Evolutionary conservation across 2,797 vertebrate genomes (phyloP).

Genomic region (Synaphobranchus kaupii): DNA sequence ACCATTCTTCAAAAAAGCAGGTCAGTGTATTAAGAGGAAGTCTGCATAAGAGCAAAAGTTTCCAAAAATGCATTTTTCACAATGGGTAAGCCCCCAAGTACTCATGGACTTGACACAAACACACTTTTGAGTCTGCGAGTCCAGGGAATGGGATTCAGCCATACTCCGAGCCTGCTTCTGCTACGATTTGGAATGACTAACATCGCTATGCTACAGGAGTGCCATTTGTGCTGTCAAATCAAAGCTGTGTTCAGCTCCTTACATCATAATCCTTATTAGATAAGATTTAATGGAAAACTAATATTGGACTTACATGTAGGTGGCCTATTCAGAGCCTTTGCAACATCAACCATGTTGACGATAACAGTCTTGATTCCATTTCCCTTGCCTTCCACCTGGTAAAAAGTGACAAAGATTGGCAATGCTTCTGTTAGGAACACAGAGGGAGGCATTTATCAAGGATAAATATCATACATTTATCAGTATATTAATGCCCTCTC

Average conservation of each 20-base stretch:
- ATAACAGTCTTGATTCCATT: slow-evolving; percentile 99
- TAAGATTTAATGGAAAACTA: not conserved
- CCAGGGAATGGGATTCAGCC: not conserved
- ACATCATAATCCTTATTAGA: not conserved
- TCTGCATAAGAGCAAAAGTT: no score
- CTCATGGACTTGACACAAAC: no score
- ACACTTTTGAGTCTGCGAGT: no score
- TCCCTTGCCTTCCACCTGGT: slow-evolving; percentile 98
- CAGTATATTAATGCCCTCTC: not conserved
- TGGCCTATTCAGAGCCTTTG: slow-evolving; percentile 99
- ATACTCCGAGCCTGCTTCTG: not conserved
- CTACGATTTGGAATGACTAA: not conserved
- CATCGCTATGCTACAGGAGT: not conserved
- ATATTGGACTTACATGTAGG: slow-evolving; percentile 90
- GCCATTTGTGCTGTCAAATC: not conserved
- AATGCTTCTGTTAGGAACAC: not conserved
- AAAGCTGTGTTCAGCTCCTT: not conserved
- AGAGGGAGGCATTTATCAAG: not conserved
- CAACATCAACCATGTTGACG: slow-evolving; percentile 99
- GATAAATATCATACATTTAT: not conserved
- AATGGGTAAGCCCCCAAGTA: no score
- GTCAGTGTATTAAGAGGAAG: not conserved
- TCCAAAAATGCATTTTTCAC: no score
- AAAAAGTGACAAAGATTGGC: not conserved
- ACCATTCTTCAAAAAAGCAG: not conserved